A percentile compares a stretch with the other conserved stretches of the same genome.
These are phyloP conservation scores for Capitulum mitella DNA, from an alignment of 2,888 invertebrate genomes.

Conservation along the genomic window DNA sequence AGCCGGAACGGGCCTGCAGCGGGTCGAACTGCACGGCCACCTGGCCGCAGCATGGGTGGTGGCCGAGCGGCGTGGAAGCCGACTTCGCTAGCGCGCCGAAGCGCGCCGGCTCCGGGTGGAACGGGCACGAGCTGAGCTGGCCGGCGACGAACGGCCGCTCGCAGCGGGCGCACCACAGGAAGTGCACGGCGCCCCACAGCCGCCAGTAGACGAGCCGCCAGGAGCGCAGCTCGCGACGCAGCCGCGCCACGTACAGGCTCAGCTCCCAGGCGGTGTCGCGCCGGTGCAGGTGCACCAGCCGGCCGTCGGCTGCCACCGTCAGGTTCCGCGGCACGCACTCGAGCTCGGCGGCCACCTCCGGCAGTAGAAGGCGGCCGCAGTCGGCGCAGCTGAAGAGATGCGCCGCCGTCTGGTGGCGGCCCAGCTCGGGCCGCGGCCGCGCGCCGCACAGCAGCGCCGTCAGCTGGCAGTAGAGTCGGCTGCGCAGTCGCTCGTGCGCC, in stretches of 20 bases:
- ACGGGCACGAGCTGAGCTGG: slow-evolving; percentile 55
- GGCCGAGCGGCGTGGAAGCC: slow-evolving; percentile 41
- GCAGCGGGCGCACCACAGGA: slow-evolving; percentile 70
- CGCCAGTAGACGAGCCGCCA: slow-evolving; percentile 93
- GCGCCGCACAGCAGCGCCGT: slow-evolving; percentile 68
- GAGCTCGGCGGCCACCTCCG: slow-evolving; percentile 60
- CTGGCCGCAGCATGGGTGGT: slow-evolving; percentile 80
- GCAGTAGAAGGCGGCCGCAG: slow-evolving; percentile 64
- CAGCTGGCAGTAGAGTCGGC: slow-evolving; percentile 72
- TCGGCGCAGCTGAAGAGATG: slow-evolving; percentile 56
- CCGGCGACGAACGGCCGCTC: slow-evolving; percentile 45
- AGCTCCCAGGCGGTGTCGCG: slow-evolving; percentile 72
- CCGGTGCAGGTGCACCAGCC: slow-evolving; percentile 28
- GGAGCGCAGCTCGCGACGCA: slow-evolving; percentile 69
- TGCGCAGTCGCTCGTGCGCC: slow-evolving; percentile 81
- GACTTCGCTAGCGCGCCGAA: slow-evolving; percentile 53
- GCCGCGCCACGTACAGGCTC: slow-evolving; percentile 65
- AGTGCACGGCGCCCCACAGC: slow-evolving; percentile 60
- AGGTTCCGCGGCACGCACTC: slow-evolving; percentile 55
- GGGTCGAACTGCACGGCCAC: slow-evolving; percentile 73
- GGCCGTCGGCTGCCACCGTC: slow-evolving; percentile 25
- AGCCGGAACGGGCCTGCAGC: slow-evolving; percentile 45
- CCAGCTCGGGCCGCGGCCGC: slow-evolving; percentile 64
- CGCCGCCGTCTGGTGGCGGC: slow-evolving; percentile 72
- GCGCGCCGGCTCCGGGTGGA: slow-evolving; percentile 69